Evolutionary conservation across 2,888 invertebrate species (phyloP).

Genomic region (Pollenia amentaria): DNA sequence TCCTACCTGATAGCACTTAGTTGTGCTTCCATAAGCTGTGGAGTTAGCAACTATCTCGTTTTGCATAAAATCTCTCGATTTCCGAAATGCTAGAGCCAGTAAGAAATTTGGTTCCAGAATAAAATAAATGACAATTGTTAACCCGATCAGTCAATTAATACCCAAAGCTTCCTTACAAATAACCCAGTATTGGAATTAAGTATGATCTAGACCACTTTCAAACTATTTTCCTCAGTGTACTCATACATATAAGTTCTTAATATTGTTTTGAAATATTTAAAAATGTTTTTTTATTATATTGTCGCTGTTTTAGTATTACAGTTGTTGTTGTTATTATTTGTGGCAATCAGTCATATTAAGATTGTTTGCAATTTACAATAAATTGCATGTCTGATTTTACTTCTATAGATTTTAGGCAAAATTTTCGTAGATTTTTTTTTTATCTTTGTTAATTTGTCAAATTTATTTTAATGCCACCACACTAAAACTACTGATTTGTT

Average conservation of each 20-base stretch:
- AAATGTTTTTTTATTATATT: slow-evolving; percentile 14
- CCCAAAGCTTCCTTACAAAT: no score
- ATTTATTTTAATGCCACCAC: slow-evolving; percentile 68
- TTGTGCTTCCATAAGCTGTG: no score
- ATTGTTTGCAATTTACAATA: slow-evolving; percentile 52
- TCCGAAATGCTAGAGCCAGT: no score
- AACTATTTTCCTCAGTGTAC: background rate
- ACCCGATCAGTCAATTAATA: no score
- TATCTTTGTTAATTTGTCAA: slow-evolving; percentile 72
- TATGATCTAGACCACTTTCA: no score
- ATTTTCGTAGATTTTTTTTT: slow-evolving; percentile 24
- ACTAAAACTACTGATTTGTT: slow-evolving; percentile 54
- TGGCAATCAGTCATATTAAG: slow-evolving; percentile 72
- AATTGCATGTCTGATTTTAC: slow-evolving; percentile 65
- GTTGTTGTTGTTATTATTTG: slow-evolving; percentile 42
- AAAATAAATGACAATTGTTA: no score
- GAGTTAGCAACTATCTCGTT: no score
- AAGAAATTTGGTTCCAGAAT: no score
- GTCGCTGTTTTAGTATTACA: background rate
- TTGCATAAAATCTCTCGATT: no score
- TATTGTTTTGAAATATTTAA: slow-evolving; percentile 45
- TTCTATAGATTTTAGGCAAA: slow-evolving; percentile 29
- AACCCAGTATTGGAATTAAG: no score
- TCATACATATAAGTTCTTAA: background rate
- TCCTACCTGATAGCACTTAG: no score